A percentile compares a stretch with the other conserved stretches of the same genome.
These are phyloP conservation scores for Euthynnus affinis DNA, from an alignment of 2,797 vertebrate genomes.

Conservation along the genomic window DNA sequence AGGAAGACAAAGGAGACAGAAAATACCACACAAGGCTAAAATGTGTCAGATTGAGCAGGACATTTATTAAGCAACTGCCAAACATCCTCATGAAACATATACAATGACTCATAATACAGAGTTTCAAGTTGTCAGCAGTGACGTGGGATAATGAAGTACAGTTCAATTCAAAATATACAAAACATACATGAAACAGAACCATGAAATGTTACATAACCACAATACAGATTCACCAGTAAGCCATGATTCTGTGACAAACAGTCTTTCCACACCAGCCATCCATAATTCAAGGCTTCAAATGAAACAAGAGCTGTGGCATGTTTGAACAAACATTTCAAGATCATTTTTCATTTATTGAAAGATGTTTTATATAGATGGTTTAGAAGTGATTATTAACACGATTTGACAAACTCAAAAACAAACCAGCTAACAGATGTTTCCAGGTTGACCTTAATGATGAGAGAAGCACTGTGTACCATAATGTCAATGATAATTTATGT, in stretches of 20 bases:
- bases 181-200: constrained; percentile 3
- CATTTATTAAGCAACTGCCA: constrained; percentile 61
- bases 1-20: constrained; percentile 52
- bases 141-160: constrained; percentile 10
- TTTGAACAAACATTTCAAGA: constrained; percentile 6
- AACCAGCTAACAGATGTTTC: constrained; percentile 13
- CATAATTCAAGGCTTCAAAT: neutral
- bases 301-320: neutral
- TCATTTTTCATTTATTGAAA: neutral
- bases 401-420: constrained; percentile 2
- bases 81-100: constrained; percentile 35
- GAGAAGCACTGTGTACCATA: constrained; percentile 1
- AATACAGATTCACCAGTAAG: constrained; percentile 1
- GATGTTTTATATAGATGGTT: neutral
- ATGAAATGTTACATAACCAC: neutral
- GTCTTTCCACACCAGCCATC: neutral
- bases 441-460: constrained; percentile 11
- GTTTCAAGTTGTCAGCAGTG: constrained; percentile 4
- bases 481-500: constrained; percentile 30
- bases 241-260: constrained; percentile 15
- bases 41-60: constrained; percentile 41
- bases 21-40: constrained; percentile 66
- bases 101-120: constrained; percentile 15
- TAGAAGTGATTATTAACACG: neutral
- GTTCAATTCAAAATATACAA: constrained; percentile 4